These are phyloP conservation scores for Drosophila meridionalis DNA, from an alignment of 2,888 invertebrate genomes.

Conservation along the genomic window DNA sequence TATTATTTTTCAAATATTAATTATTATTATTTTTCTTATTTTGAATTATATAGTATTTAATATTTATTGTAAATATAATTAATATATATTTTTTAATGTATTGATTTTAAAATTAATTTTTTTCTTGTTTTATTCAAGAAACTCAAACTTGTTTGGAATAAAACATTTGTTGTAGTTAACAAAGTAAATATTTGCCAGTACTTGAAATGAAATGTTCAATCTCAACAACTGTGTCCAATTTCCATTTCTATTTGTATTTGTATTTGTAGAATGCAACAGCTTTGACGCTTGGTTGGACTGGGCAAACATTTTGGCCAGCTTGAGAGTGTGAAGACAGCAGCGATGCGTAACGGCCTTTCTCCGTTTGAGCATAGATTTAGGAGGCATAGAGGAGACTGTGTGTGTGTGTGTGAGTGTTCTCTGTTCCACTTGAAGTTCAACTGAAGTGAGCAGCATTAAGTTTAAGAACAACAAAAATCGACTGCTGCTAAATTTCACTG, in stretches of 20 bases:
- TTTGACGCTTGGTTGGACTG: slow-evolving; percentile 59
- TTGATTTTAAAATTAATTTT: not conserved
- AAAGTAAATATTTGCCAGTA: slow-evolving; percentile 18
- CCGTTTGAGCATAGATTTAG: slow-evolving; percentile 31
- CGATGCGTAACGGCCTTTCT: slow-evolving; percentile 65
- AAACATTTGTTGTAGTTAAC: not conserved
- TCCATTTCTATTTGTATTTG: slow-evolving; percentile 33
- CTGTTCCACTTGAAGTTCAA: slow-evolving; percentile 48
- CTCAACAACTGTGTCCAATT: not conserved
- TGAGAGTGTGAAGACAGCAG: slow-evolving; percentile 36
- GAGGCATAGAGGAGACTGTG: not conserved
- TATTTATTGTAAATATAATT: no score
- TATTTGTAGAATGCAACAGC: slow-evolving; percentile 66
- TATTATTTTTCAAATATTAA: no score
- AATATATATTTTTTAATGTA: no score
- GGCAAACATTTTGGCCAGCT: slow-evolving; percentile 56
- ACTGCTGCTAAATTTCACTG: slow-evolving; percentile 76
- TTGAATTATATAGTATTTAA: no score
- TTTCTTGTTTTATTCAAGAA: not conserved
- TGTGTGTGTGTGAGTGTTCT: slow-evolving; percentile 2
- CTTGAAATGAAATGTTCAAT: slow-evolving; percentile 3
- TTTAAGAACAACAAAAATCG: slow-evolving; percentile 67
- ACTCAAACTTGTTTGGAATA: not conserved
- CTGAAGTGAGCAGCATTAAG: slow-evolving; percentile 68
- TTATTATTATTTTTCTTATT: no score